phyloP scores from a whole-genome alignment of 2,113 vertebrate species.

The Scolopax mira region DNA sequence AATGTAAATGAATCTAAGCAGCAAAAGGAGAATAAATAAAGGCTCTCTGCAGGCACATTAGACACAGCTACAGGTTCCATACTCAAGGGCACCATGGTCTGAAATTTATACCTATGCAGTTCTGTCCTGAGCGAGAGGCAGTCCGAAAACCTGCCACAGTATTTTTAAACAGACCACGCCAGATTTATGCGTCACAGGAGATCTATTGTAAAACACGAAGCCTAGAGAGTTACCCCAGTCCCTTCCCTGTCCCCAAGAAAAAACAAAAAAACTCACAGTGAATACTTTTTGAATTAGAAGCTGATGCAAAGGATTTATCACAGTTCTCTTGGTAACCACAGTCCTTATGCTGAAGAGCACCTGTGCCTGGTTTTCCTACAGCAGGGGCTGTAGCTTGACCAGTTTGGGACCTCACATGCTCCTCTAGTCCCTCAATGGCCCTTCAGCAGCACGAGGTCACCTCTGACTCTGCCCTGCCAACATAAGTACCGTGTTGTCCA shows the following conservation, averaged over 20 bases:
- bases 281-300: neutral
- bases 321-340: neutral
- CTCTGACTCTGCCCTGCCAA: neutral
- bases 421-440: neutral
- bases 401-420: neutral
- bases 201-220: neutral
- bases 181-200: neutral
- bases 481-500: rapidly evolving
- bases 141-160: neutral
- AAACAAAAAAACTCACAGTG: neutral
- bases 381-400: neutral
- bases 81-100: neutral
- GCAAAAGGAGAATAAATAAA: neutral
- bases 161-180: neutral
- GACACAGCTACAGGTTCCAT: neutral
- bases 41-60: neutral
- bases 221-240: neutral
- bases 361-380: rapidly evolving
- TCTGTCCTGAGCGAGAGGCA: neutral
- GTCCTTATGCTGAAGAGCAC: neutral
- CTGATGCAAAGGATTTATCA: neutral
- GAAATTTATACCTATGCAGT: neutral
- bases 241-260: neutral
- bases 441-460: neutral
- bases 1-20: conserved; percentile 8